Evolutionary conservation across 2,888 invertebrate species (phyloP).

Genomic region (Drosophila greeni): DNA sequence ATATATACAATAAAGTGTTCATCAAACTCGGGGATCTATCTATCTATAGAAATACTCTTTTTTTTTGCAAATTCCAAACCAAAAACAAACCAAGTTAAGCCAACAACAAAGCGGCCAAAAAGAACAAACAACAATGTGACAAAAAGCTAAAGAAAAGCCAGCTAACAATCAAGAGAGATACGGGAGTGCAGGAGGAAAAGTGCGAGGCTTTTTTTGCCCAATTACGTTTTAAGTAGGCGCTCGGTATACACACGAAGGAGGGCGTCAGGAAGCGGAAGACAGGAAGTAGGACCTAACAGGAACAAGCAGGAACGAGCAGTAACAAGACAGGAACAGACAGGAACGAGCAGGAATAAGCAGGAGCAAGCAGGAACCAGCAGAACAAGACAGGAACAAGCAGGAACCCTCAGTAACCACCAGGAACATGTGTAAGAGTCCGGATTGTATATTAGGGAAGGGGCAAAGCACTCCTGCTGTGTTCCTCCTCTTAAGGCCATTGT

Average conservation of each 20-base stretch:
- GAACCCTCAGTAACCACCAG: slow-evolving; percentile 13
- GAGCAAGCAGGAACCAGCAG: slow-evolving; percentile 13
- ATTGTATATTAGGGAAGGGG: not conserved
- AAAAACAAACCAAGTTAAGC: slow-evolving; percentile 4
- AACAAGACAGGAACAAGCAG: not conserved
- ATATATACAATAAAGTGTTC: slow-evolving; percentile 57
- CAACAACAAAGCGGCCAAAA: slow-evolving; percentile 11
- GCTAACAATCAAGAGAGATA: not conserved
- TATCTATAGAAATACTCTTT: not conserved
- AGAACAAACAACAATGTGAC: slow-evolving; percentile 18
- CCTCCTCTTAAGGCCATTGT: slow-evolving; percentile 4
- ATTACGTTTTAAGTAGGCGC: slow-evolving; percentile 52
- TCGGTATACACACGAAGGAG: slow-evolving; percentile 52
- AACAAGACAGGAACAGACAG: slow-evolving; percentile 1
- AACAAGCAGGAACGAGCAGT: too few species aligned
- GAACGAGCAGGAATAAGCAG: too few species aligned
- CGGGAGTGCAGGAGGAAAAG: slow-evolving; percentile 26
- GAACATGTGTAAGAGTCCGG: slow-evolving; percentile 24
- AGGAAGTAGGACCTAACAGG: slow-evolving; percentile 2
- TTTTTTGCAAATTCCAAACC: slow-evolving; percentile 32
- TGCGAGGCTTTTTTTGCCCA: slow-evolving; percentile 29
- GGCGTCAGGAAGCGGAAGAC: slow-evolving; percentile 14
- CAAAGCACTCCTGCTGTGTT: not conserved
- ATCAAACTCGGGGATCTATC: slow-evolving; percentile 64
- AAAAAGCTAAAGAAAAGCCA: slow-evolving; percentile 6